Base-by-base conservation (phyloP, 2,888 invertebrate genomes). In the Pollenia amentaria region DNA sequence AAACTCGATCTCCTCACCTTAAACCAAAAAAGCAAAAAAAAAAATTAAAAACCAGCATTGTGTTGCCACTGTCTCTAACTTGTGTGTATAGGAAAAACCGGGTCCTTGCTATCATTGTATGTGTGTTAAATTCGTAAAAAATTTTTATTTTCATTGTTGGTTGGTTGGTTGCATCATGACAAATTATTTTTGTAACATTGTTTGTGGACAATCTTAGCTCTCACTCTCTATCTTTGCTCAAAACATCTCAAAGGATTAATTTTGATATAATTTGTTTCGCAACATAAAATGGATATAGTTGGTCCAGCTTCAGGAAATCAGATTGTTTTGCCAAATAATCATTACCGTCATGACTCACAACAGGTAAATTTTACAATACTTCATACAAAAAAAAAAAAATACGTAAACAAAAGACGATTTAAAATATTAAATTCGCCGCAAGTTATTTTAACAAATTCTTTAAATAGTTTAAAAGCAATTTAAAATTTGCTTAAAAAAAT, bases 261-360 rank as follows among this genome's bases (percentile, higher is more conserved):
- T 55, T 80, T 60, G 14, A 40, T 53, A 60, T 18, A 60, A 62
- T 42, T 46, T 55, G 21, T 55, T 46, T 62, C 48, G n/a, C 38
- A 9, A 80, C 86, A 85, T 88, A 92, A 90, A 88, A 93, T 93
- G 93, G 93, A 93, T 92, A 91, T 92, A 88, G 92, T 92, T 88
- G 92, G 92, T 88, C 89, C 90, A 84, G 86, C 90, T 81, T 88
- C 90, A 80, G 90, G 90, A 89, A 93, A 92, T 91, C 92, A 92
- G 89, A 91, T 92, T 89, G 91, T 91, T 88, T 91, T 93, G 90
- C 93, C 93, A 85, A 93, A 93, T 90, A 93, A 93, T 91, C 93
- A 93, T 90, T 93, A 92, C 92, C 93, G 93, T 75, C 92, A 92
- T 91, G 93, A 93, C 89, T 90, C 92, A 85, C 90, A 90, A 89